These are phyloP conservation scores for Lordiphosa mommai DNA, from an alignment of 1,140 invertebrate genomes.

Conservation along the genomic window DNA sequence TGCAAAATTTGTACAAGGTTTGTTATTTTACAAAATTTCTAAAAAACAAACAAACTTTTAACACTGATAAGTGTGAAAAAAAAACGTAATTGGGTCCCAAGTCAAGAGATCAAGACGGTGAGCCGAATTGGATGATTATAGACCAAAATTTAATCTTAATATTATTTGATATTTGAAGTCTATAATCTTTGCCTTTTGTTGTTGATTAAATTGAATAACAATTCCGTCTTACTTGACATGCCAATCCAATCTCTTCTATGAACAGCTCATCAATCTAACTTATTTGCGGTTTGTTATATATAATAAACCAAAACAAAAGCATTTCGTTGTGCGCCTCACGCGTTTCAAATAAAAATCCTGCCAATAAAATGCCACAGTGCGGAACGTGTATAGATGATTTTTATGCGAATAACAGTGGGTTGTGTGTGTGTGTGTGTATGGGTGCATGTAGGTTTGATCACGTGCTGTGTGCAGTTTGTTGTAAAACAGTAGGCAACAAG, in stretches of 20 bases:
- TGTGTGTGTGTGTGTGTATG: slow-evolving; percentile 13
- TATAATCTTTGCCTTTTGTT: too few relatives aligned
- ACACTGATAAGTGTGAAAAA: too few relatives aligned
- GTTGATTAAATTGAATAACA: too few relatives aligned
- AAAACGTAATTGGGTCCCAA: too few relatives aligned
- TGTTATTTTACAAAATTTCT: too few relatives aligned
- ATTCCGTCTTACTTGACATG: too few relatives aligned
- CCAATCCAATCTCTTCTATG: not conserved
- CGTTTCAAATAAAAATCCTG: slow-evolving; percentile 68
- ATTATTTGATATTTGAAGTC: not conserved
- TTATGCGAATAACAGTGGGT: slow-evolving; percentile 30
- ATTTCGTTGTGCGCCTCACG: slow-evolving; percentile 59
- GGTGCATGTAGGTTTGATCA: slow-evolving; percentile 53
- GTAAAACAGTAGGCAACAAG: slow-evolving; percentile 17
- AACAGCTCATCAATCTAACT: slow-evolving; percentile 24
- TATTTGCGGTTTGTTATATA: slow-evolving; percentile 19
- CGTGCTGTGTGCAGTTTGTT: slow-evolving; percentile 66
- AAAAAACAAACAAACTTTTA: too few relatives aligned
- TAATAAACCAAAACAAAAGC: slow-evolving; percentile 21
- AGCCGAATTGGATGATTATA: too few relatives aligned
- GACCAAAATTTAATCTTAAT: too few relatives aligned
- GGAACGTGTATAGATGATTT: slow-evolving; percentile 60
- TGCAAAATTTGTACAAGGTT: too few relatives aligned
- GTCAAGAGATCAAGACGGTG: too few relatives aligned
- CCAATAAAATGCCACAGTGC: slow-evolving; percentile 70